A percentile compares a stretch with the other conserved stretches of the same genome.
These are phyloP conservation scores for Sinocyclocheilus maitianheensis DNA, from an alignment of 2,113 vertebrate genomes.

Conservation along the genomic window DNA sequence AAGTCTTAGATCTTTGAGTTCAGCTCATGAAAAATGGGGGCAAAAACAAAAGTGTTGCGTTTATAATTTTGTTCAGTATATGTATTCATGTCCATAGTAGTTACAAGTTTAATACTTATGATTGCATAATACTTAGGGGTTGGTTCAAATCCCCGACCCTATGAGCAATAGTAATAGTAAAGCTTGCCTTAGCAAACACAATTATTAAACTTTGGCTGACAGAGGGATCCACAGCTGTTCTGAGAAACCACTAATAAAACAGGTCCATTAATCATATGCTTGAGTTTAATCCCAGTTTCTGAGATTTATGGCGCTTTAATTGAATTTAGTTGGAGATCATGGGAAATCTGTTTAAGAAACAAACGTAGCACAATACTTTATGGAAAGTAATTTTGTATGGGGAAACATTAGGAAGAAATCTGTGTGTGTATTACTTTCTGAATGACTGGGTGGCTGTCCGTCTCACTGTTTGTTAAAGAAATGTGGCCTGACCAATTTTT, in stretches of 20 bases:
- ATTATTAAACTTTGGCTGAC: constrained; percentile 37
- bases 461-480: constrained; percentile 28
- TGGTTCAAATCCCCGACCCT: constrained; percentile 1
- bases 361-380: not conserved
- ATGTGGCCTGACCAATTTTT: constrained; percentile 34
- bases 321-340: constrained; percentile 28
- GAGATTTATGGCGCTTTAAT: constrained; percentile 34
- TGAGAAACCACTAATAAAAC: constrained; percentile 34
- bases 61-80: not conserved
- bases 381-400: constrained; percentile 42
- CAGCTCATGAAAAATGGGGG: too few relatives aligned
- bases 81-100: not conserved
- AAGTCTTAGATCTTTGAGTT: too few relatives aligned
- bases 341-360: constrained; percentile 37
- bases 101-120: not conserved
- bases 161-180: constrained; percentile 11
- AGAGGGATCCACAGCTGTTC: constrained; percentile 31
- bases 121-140: not conserved
- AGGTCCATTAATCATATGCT: constrained; percentile 16
- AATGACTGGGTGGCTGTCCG: constrained; percentile 28
- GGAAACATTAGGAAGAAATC: constrained; percentile 6
- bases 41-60: too few relatives aligned
- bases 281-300: not conserved
- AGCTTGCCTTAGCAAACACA: constrained; percentile 21
- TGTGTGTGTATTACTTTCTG: not conserved